Evolutionary conservation across 2,113 vertebrate genomes (phyloP).

Genomic region (Pitta sordida): DNA sequence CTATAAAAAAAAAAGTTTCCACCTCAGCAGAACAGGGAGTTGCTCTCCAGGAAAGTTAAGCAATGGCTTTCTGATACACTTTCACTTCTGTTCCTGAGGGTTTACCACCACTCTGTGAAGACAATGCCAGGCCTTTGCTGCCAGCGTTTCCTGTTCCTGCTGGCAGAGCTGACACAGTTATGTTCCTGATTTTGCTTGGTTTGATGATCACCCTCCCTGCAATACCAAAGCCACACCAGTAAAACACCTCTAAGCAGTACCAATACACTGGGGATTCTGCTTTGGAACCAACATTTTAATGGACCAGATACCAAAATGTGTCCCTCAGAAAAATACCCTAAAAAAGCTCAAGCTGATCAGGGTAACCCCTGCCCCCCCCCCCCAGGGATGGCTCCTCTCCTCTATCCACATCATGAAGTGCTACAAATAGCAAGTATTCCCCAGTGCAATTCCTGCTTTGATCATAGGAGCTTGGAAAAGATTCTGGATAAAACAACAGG

Average conservation of each 20-base stretch:
- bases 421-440: background rate
- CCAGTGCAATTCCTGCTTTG: background rate
- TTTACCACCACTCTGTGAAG: background rate
- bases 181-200: too few relatives aligned
- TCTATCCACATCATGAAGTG: background rate
- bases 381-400: background rate
- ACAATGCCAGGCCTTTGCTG: background rate
- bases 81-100: too few relatives aligned
- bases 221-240: background rate
- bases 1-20: background rate
- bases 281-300: background rate
- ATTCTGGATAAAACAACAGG: background rate
- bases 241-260: background rate
- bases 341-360: background rate
- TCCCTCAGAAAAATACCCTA: background rate
- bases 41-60: background rate
- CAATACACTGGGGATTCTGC: background rate
- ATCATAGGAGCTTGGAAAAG: background rate
- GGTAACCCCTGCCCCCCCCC: background rate
- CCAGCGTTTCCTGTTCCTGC: background rate
- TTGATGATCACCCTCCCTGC: background rate
- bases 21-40: background rate
- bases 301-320: background rate
- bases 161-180: background rate
- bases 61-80: too few relatives aligned